phyloP scores from a whole-genome alignment of 2,113 vertebrate genomes.

The Calonectris borealis region DNA sequence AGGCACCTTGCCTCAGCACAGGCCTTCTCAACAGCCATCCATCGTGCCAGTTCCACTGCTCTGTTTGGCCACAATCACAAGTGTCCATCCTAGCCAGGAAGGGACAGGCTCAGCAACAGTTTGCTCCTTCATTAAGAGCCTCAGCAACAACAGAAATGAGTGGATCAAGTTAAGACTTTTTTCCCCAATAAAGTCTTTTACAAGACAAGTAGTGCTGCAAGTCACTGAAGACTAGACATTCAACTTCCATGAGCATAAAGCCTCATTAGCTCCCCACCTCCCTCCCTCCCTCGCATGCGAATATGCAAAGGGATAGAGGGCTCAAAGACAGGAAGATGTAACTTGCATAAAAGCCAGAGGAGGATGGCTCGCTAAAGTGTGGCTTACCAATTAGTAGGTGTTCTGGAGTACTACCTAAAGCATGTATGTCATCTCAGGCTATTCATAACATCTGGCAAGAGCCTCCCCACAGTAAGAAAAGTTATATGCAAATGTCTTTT shows the following conservation, averaged over 20 bases:
- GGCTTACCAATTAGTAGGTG: not conserved
- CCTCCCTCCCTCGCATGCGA: fast-evolving
- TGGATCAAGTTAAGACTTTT: not conserved
- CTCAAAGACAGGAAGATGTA: not conserved
- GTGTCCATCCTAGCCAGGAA: not conserved
- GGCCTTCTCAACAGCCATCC: not conserved
- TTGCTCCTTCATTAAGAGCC: not conserved
- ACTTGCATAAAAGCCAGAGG: not conserved
- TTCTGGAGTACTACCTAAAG: not conserved
- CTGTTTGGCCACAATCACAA: not conserved
- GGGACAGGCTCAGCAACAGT: not conserved
- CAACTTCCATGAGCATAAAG: not conserved
- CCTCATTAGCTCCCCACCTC: not conserved
- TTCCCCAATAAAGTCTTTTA: not conserved
- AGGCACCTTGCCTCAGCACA: not conserved
- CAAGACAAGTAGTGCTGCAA: not conserved
- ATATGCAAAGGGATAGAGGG: not conserved
- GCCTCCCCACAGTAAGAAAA: not conserved
- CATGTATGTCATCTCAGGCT: not conserved
- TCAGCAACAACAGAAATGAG: not conserved
- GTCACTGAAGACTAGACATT: not conserved
- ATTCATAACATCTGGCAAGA: not conserved
- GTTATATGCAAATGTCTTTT: fast-evolving
- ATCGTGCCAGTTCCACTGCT: not conserved
- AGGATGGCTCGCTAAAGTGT: not conserved